Evolutionary conservation across 2,797 vertebrate species (phyloP).

Genomic region (Poeciliopsis paucimaculata): DNA sequence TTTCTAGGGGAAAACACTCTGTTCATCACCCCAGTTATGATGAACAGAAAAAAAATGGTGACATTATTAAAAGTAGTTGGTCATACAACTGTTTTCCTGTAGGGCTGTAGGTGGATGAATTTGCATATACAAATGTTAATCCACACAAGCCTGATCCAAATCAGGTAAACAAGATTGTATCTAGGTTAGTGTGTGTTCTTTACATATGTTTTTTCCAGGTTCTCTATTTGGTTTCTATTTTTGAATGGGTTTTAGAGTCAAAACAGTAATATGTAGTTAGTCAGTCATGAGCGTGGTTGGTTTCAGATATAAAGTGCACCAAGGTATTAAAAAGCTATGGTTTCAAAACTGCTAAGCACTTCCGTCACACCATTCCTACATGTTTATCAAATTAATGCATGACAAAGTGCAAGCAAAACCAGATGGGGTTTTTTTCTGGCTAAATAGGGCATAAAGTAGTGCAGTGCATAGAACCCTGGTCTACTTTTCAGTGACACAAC

Average conservation of each 20-base stretch:
- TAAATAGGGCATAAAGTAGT: not conserved
- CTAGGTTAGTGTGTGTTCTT: too few species aligned
- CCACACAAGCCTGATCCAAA: not conserved
- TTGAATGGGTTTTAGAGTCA: not conserved
- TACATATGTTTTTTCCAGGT: not conserved
- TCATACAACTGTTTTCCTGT: not conserved
- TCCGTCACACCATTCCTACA: not conserved
- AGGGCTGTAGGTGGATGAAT: not conserved
- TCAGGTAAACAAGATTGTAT: not conserved
- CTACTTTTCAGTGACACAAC: not conserved
- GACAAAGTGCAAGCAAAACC: not conserved
- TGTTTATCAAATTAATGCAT: not conserved
- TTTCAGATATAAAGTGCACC: not conserved
- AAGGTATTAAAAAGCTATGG: not conserved
- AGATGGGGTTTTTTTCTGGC: not conserved
- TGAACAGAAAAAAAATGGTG: not conserved
- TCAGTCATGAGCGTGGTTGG: not conserved
- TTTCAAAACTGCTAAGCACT: not conserved
- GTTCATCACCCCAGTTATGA: not conserved
- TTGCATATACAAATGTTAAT: conserved; percentile 10
- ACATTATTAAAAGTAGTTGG: not conserved
- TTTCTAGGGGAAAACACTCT: too few species aligned
- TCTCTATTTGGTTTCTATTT: not conserved
- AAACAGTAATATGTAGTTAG: not conserved
- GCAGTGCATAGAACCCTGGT: not conserved